Conservation (phyloP, 2,888 invertebrate species). For the Stenichneumon culpator region DNA sequence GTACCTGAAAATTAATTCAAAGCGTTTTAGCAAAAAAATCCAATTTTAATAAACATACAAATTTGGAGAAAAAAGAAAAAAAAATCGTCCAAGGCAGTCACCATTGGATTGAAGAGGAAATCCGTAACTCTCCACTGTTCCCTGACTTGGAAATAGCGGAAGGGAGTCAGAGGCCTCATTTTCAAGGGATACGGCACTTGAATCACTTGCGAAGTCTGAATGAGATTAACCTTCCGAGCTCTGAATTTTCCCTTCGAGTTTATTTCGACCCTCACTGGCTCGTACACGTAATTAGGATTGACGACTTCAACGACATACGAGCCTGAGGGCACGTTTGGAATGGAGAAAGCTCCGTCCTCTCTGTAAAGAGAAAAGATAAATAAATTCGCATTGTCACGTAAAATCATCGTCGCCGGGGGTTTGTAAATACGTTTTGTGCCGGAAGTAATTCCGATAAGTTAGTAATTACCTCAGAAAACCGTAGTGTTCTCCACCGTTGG, state of each 20-base stretch:
- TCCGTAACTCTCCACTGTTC: slow-evolving; percentile 99
- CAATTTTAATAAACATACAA: slow-evolving; percentile 12
- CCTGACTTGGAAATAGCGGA: slow-evolving; percentile 95
- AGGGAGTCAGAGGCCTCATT: slow-evolving; percentile 93
- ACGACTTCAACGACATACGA: slow-evolving; percentile 97
- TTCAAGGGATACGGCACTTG: slow-evolving; percentile 97
- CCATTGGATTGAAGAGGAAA: slow-evolving; percentile 98
- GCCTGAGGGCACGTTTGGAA: slow-evolving; percentile 95
- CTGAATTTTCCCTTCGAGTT: slow-evolving; percentile 98
- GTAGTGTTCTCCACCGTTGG: slow-evolving; percentile 95
- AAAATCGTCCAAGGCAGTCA: slow-evolving; percentile 58
- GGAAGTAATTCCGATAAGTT: neutral
- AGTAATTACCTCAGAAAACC: slow-evolving; percentile 90
- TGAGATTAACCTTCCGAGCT: slow-evolving; percentile 96
- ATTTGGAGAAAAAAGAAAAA: slow-evolving; percentile 71
- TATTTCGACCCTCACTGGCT: slow-evolving; percentile 98
- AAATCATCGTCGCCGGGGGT: neutral
- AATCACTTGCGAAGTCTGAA: slow-evolving; percentile 96
- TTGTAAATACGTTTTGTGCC: slow-evolving; percentile 17
- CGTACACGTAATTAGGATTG: slow-evolving; percentile 96
- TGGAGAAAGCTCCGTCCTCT: slow-evolving; percentile 95
- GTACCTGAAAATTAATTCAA: slow-evolving; percentile 86
- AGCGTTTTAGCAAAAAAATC: neutral
- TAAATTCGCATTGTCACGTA: neutral
- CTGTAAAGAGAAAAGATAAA: slow-evolving; percentile 83